These are phyloP conservation scores for Cataglyphis livida DNA, from an alignment of 2,888 invertebrate species.

Conservation along the genomic window DNA sequence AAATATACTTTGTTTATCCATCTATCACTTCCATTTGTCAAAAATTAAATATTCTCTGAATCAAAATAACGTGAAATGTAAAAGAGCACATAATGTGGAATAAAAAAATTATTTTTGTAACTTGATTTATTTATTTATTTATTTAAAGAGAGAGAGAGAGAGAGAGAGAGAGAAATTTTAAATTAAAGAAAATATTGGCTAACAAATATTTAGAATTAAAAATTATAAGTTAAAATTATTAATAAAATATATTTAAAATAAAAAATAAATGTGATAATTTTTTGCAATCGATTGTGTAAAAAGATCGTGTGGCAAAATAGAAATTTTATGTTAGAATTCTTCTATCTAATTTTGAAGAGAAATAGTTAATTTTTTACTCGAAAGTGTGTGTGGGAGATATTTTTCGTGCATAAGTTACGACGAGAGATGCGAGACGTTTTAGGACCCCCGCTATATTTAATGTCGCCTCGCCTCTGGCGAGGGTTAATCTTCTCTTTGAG, in stretches of 20 bases:
- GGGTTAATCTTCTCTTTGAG: slow-evolving; percentile 70
- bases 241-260: neutral
- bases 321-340: neutral
- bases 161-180: neutral
- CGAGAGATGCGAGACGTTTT: slow-evolving; percentile 13
- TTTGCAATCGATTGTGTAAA: neutral
- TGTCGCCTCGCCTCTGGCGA: neutral
- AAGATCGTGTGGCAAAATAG: neutral
- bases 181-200: neutral
- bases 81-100: neutral
- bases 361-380: neutral
- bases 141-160: neutral
- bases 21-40: neutral
- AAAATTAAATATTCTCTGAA: neutral
- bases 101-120: neutral
- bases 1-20: neutral
- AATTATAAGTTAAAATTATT: neutral
- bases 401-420: slow-evolving; percentile 16
- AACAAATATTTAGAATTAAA: neutral
- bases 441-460: slow-evolving; percentile 38
- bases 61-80: neutral
- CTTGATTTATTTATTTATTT: neutral
- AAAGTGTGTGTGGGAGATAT: neutral
- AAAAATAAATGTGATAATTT: neutral
- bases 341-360: neutral